Evolutionary conservation across 2,113 vertebrate species (phyloP).

Genomic region (human): DNA sequence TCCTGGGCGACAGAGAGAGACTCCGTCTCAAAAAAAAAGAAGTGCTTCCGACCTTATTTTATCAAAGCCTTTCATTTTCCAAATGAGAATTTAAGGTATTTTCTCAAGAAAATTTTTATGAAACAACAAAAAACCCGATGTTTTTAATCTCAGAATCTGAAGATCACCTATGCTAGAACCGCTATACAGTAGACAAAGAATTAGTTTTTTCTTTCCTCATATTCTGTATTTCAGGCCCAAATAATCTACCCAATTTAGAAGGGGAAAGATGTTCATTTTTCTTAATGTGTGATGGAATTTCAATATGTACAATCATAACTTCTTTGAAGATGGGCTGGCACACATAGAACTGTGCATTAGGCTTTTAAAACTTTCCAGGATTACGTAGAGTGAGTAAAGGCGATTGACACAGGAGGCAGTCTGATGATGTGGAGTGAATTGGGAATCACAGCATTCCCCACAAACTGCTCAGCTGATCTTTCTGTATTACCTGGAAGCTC

Average conservation of each 20-base stretch:
- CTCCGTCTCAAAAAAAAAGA: neutral
- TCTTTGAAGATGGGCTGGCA: neutral
- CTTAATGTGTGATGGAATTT: neutral
- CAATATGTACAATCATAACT: neutral
- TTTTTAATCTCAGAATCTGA: neutral
- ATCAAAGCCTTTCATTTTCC: neutral
- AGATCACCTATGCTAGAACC: neutral
- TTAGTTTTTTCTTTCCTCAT: neutral
- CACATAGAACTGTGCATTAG: neutral
- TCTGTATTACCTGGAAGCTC: neutral
- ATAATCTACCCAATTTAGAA: neutral
- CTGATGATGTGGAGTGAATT: neutral
- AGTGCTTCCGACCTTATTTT: neutral
- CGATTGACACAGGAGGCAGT: neutral
- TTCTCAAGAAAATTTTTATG: constrained; percentile 19
- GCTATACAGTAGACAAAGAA: neutral
- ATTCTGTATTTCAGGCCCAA: neutral
- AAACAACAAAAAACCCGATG: neutral
- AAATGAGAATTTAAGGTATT: neutral
- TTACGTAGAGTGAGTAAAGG: neutral
- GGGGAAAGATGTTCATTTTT: neutral
- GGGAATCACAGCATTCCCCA: neutral
- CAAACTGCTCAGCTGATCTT: neutral
- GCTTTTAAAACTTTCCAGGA: neutral
- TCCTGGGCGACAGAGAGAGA: too few relatives aligned